Conservation (phyloP, 2,888 invertebrate genomes). For the Raillietiella orientalis region DNA sequence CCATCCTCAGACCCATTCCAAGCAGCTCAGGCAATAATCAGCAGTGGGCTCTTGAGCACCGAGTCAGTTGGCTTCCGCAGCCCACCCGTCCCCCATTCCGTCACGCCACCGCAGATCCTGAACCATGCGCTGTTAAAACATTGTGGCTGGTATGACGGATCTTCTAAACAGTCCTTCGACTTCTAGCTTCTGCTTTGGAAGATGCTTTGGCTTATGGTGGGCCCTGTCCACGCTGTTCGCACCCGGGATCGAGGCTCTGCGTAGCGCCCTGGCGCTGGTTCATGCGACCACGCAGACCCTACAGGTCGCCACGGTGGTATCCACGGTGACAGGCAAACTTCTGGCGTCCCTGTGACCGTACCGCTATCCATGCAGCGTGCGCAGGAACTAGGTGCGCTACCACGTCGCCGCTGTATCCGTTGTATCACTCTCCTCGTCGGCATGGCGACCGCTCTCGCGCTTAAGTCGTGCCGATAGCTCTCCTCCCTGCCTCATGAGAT, state of each 20-base stretch:
- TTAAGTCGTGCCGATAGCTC: constrained; percentile 11
- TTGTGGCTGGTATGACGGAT: no score
- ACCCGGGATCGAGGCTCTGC: constrained; percentile 9
- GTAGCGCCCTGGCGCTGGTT: constrained; percentile 17
- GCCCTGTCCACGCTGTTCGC: no score
- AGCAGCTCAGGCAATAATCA: no score
- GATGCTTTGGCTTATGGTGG: constrained; percentile 8
- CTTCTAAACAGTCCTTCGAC: no score
- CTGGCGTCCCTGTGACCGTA: constrained; percentile 12
- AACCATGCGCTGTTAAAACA: no score
- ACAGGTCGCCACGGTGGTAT: constrained; percentile 18
- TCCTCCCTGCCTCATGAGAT: constrained; percentile 16
- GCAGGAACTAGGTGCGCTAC: constrained; percentile 14
- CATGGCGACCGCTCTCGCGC: constrained; percentile 18
- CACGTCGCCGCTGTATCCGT: constrained; percentile 19
- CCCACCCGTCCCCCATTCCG: no score
- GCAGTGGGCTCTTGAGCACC: no score
- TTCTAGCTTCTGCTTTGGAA: no score
- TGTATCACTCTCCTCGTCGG: constrained; percentile 19
- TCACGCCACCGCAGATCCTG: no score
- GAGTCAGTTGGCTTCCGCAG: no score
- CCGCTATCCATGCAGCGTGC: constrained; percentile 10
- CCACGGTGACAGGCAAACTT: constrained; percentile 17
- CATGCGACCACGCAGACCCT: constrained; percentile 18
- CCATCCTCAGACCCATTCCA: no score